Percentiles rank a stretch among this genome's conserved stretches.
These are phyloP conservation scores for Porites lobata DNA, from an alignment of 92 coral and sea anemone species.

Conservation along the genomic window DNA sequence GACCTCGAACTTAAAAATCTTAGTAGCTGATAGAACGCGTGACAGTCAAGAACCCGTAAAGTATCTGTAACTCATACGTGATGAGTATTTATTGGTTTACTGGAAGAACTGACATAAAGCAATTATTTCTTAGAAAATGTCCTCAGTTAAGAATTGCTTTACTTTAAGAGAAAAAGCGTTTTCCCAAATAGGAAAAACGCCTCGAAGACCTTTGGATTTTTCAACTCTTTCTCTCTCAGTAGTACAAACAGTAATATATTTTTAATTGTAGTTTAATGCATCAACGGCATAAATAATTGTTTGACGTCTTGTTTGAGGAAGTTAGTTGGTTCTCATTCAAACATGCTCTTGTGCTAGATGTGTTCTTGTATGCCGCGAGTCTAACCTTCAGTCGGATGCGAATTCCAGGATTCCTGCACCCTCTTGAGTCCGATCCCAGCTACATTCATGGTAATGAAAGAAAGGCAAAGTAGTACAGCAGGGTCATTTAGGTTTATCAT, in stretches of 20 bases:
- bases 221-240: constrained; percentile 8
- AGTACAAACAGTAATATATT: too few species aligned
- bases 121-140: constrained; percentile 14
- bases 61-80: constrained; percentile 3
- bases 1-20: constrained; percentile 6
- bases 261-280: too few species aligned
- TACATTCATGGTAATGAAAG: constrained; percentile 41
- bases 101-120: not conserved
- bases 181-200: not conserved
- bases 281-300: too few species aligned
- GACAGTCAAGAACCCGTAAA: constrained; percentile 14
- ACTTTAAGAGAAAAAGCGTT: constrained; percentile 7
- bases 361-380: constrained; percentile 2
- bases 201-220: constrained; percentile 2
- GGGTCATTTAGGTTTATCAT: constrained; percentile 19
- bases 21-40: constrained; percentile 14
- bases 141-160: constrained; percentile 21
- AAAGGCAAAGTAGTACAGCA: constrained; percentile 20
- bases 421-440: not conserved
- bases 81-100: not conserved
- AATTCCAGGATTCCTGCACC: constrained; percentile 42
- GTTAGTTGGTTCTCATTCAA: not conserved
- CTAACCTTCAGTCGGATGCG: constrained; percentile 56
- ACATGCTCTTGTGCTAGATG: not conserved
- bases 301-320: not conserved